phyloP scores from a whole-genome alignment of 1,140 invertebrate genomes.

The Melitaea cinxia region DNA sequence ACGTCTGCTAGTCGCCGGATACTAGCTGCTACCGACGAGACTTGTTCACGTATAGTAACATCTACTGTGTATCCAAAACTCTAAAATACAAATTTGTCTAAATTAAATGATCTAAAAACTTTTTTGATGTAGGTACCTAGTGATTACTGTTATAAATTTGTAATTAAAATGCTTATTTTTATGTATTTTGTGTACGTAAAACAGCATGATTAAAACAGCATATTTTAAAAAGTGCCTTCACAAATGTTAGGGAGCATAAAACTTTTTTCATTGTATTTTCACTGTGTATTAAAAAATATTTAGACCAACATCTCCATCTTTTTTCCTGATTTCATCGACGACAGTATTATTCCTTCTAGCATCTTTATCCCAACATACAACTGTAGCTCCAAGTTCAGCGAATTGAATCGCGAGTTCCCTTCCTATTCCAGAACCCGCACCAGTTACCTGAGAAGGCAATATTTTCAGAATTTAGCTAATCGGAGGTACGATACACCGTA shows the following conservation, averaged over 20 bases:
- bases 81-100: constrained; percentile 38
- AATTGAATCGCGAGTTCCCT: constrained; percentile 87
- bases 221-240: no score
- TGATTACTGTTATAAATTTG: no score
- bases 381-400: constrained; percentile 85
- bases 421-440: constrained; percentile 92
- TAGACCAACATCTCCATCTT: constrained; percentile 62
- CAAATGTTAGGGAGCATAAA: no score
- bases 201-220: no score
- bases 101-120: not conserved
- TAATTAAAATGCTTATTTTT: no score
- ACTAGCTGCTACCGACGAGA: constrained; percentile 69
- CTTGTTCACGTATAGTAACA: constrained; percentile 82
- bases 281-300: not conserved
- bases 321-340: constrained; percentile 79
- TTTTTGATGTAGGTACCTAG: no score
- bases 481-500: no score
- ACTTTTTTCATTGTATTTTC: no score
- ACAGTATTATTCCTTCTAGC: constrained; percentile 82
- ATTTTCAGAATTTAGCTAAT: not conserved
- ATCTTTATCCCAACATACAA: constrained; percentile 92
- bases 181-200: no score
- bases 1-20: constrained; percentile 82
- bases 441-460: constrained; percentile 88
- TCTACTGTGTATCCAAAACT: constrained; percentile 82